Percentiles rank a stretch among this genome's conserved stretches.
Conservation (phyloP, 2,888 invertebrate genomes). For the Ametastegia equiseti region DNA sequence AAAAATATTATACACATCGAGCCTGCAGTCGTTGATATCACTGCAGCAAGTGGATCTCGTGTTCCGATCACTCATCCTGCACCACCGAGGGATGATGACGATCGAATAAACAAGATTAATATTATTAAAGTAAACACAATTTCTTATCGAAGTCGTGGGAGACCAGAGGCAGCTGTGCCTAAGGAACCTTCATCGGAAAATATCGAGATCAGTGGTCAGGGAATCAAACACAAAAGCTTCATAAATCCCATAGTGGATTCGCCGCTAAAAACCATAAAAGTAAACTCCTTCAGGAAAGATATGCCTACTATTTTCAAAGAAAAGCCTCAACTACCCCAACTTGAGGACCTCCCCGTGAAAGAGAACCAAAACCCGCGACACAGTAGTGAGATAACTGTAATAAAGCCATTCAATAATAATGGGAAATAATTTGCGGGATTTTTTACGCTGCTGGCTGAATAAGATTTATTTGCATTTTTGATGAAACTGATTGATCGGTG, state of each 20-base stretch:
- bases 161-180: conserved; percentile 15
- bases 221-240: background rate
- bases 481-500: background rate
- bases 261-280: conserved; percentile 65
- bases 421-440: background rate
- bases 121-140: conserved; percentile 41
- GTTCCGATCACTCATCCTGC: background rate
- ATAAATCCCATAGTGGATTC: conserved; percentile 57
- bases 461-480: conserved; percentile 1
- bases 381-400: conserved; percentile 30
- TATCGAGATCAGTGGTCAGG: background rate
- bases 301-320: conserved; percentile 62
- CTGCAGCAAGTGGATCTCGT: background rate
- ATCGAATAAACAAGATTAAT: conserved; percentile 28
- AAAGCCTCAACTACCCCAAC: conserved; percentile 64
- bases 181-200: background rate
- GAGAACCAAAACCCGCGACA: background rate
- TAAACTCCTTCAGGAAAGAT: conserved; percentile 60
- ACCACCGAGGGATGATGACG: background rate
- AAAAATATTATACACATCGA: conserved; percentile 36
- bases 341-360: conserved; percentile 50
- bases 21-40: conserved; percentile 8
- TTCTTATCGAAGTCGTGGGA: conserved; percentile 34
- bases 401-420: conserved; percentile 7
- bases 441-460: background rate